A percentile compares a stretch with the other conserved stretches of the same genome.
Conservation (phyloP, 1,140 invertebrate genomes). For the Diachasma alloeum region DNA sequence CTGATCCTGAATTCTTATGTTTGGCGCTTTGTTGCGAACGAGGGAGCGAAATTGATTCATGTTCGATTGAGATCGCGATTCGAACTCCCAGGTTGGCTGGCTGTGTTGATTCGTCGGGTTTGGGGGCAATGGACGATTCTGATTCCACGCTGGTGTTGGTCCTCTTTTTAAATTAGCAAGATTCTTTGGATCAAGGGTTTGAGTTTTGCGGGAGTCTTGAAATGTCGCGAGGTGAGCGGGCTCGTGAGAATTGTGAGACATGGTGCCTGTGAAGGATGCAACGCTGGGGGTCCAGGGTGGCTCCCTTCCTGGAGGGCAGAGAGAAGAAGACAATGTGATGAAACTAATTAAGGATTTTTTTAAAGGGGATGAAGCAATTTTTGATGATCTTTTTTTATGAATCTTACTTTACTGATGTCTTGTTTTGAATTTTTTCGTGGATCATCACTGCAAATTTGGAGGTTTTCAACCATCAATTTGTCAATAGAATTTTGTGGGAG, state of each 20-base stretch:
- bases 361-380: too few relatives aligned
- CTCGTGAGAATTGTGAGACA: slow-evolving; percentile 61
- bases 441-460: too few relatives aligned
- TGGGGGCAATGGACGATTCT: slow-evolving; percentile 57
- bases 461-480: too few relatives aligned
- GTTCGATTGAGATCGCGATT: slow-evolving; percentile 60
- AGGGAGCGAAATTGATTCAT: slow-evolving; percentile 64
- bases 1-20: slow-evolving; percentile 58
- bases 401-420: too few relatives aligned
- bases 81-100: slow-evolving; percentile 60
- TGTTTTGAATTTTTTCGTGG: too few relatives aligned
- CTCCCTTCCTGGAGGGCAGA: slow-evolving; percentile 51
- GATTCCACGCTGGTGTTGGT: slow-evolving; percentile 58
- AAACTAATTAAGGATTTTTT: too few relatives aligned
- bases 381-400: too few relatives aligned
- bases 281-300: slow-evolving; percentile 63
- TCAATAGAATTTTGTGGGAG: too few relatives aligned
- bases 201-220: slow-evolving; percentile 61
- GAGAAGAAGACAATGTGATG: too few relatives aligned
- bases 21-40: slow-evolving; percentile 58
- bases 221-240: slow-evolving; percentile 60
- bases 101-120: slow-evolving; percentile 50
- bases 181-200: slow-evolving; percentile 62
- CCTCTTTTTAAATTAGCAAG: slow-evolving; percentile 59
- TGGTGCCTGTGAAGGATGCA: slow-evolving; percentile 59